These are phyloP conservation scores for Stegastes partitus DNA, from an alignment of 2,113 vertebrate species.

Conservation along the genomic window DNA sequence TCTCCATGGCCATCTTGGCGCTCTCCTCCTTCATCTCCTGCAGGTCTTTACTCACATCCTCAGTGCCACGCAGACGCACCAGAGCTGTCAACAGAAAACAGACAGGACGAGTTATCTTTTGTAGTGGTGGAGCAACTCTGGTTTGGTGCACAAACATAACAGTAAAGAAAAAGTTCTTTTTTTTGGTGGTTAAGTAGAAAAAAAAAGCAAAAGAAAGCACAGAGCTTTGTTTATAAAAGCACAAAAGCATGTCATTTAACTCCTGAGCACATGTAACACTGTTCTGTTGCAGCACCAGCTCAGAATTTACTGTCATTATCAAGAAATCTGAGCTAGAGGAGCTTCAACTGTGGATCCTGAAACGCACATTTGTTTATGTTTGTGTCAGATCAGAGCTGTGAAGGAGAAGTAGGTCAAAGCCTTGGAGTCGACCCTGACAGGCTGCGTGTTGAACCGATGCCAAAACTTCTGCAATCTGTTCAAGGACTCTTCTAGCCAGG, in stretches of 20 bases:
- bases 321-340: too few species aligned
- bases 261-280: too few species aligned
- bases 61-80: constrained; percentile 88
- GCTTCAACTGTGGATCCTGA: too few species aligned
- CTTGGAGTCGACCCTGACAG: constrained; percentile 13
- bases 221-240: too few species aligned
- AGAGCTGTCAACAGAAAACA: constrained; percentile 81
- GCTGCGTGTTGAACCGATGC: constrained; percentile 16
- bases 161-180: too few species aligned
- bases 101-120: not conserved
- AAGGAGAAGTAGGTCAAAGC: constrained; percentile 29
- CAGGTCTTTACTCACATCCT: constrained; percentile 91
- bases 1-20: constrained; percentile 91
- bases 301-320: too few species aligned
- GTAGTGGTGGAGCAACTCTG: not conserved
- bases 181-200: too few species aligned
- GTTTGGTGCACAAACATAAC: not conserved
- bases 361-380: not conserved
- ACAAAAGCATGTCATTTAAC: too few species aligned
- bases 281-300: too few species aligned
- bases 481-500: constrained; percentile 43
- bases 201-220: too few species aligned
- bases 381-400: constrained; percentile 8
- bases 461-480: constrained; percentile 62
- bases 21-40: constrained; percentile 97